Evolutionary conservation across 2,888 invertebrate species (phyloP), one percentile per base, ranked within the genome.

Genomic region (Cosmopolites sordidus): DNA sequence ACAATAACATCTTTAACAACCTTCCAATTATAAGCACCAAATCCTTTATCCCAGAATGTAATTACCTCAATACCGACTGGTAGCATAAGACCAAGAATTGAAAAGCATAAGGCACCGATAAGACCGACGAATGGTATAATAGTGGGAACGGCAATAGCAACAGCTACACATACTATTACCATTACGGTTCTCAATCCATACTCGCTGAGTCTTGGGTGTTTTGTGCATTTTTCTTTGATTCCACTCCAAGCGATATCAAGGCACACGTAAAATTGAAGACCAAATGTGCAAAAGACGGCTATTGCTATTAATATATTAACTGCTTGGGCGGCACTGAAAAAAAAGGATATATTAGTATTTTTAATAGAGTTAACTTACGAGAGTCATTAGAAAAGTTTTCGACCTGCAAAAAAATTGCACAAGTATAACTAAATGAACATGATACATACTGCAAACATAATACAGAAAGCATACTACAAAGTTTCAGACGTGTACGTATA

Each of bases 241-340:
- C 79, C 79, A 65, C 87, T 89, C 92, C 94, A 95, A 58, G 86
- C 86, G 61, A 98, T 93, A 68, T 92, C 91, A 51, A 96, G 80
- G 71, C 96, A 95, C 12, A 99, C 97, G 76, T 89, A 98, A 76
- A 97, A 95, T 76, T 98, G 97, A 12, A 99, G 83, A 4, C 93
- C 94, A 71, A 95, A 98, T 0, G 96, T 93, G 73, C 94, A 89
- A 75, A 89, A 94, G 1, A 99, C 92, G 6, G 95, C 92, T 41
- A 93, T 70, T 2, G 86, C 90, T 68, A 97, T 93, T 54, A 92
- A 77, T 52, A 95, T 76, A 73, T 91, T 87, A 9, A 95, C 94
- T 38, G 84, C 76, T 78, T 93, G 89, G 12, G 93, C 92, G 16
- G 87, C 78, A 65, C 91, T 92, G 76, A 44, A 79, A 81, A 60